Percentiles rank a stretch among this genome's conserved stretches.
phyloP scores from a whole-genome alignment of 2,113 vertebrate species.

The Acrocephalus arundinaceus region DNA sequence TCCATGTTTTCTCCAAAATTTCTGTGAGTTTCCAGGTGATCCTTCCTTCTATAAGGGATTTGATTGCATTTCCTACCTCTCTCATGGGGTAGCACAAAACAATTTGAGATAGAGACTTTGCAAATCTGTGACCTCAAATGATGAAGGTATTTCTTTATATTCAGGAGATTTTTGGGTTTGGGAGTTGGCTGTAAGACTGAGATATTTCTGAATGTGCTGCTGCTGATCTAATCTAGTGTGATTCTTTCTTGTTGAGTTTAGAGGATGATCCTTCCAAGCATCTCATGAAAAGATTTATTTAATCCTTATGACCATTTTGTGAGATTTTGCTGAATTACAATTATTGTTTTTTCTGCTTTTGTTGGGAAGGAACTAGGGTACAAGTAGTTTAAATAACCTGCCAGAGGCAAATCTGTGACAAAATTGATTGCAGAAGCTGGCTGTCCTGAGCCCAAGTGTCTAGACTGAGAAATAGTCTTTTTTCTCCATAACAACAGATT shows the following conservation, averaged over 20 bases:
- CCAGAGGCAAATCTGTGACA: not conserved
- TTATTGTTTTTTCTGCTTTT: not conserved
- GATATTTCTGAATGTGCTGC: not conserved
- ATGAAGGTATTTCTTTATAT: not conserved
- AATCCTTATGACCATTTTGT: not conserved
- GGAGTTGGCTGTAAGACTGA: not conserved
- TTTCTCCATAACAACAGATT: not conserved
- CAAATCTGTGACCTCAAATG: not conserved
- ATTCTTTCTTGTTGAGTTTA: not conserved
- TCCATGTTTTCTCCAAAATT: not conserved
- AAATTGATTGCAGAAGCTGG: not conserved
- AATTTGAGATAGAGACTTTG: not conserved
- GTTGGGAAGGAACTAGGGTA: not conserved
- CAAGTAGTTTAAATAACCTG: not conserved
- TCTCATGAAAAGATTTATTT: constrained; percentile 6
- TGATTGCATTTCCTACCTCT: not conserved
- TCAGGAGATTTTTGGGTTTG: not conserved
- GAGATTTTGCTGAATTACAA: not conserved
- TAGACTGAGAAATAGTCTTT: not conserved
- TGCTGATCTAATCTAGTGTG: not conserved
- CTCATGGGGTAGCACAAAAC: not conserved
- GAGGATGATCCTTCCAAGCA: not conserved
- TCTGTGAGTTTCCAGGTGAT: not conserved
- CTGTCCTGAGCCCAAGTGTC: not conserved
- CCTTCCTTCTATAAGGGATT: not conserved